Conservation (phyloP, 2,113 vertebrate genomes). For the Pluvianellus socialis region DNA sequence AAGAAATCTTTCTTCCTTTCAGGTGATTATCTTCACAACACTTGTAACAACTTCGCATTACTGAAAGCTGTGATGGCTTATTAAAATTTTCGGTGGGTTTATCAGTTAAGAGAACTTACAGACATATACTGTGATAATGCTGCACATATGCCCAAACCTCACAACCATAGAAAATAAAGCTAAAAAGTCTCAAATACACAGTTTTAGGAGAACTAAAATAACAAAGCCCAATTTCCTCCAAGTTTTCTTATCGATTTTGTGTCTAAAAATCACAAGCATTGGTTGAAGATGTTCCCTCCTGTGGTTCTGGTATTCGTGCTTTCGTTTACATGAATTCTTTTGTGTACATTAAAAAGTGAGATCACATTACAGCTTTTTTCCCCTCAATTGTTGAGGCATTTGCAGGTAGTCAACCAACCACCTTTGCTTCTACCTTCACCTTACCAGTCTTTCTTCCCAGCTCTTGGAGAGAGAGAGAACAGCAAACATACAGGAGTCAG, state of each 20-base stretch:
- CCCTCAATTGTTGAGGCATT: background rate
- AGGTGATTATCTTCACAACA: background rate
- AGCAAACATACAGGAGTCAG: background rate
- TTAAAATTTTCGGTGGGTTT: background rate
- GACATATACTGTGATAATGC: background rate
- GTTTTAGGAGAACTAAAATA: background rate
- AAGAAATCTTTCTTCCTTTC: background rate
- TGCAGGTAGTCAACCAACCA: background rate
- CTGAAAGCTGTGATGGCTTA: background rate
- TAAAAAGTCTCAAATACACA: background rate
- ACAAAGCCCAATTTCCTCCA: background rate
- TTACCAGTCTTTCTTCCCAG: background rate
- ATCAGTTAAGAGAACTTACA: background rate
- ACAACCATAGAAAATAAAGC: background rate
- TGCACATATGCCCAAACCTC: rapidly evolving
- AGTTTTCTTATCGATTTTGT: background rate
- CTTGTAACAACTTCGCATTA: background rate
- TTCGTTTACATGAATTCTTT: background rate
- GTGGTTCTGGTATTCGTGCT: background rate
- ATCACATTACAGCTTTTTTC: background rate
- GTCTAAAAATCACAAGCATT: background rate
- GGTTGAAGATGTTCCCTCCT: background rate
- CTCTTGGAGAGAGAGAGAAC: background rate
- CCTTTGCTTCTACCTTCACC: background rate
- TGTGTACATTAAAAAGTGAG: background rate